phyloP scores from a whole-genome alignment of 2,113 vertebrate genomes.

The Willisornis vidua region DNA sequence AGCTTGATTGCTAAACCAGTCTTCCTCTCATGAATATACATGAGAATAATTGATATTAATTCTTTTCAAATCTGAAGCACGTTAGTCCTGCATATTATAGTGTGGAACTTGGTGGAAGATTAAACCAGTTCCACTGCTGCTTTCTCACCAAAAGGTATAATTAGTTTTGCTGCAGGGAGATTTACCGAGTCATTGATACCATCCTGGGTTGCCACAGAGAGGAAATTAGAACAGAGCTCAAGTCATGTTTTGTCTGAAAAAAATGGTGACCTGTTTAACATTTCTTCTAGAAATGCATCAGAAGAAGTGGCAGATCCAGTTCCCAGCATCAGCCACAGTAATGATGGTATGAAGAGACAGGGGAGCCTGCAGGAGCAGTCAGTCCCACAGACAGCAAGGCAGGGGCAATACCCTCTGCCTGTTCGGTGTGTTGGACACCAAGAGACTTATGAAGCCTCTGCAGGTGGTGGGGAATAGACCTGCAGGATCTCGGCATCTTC shows the following conservation, averaged over 20 bases:
- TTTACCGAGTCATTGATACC: background rate
- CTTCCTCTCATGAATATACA: conserved; percentile 58
- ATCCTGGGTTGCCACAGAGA: background rate
- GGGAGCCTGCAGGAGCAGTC: background rate
- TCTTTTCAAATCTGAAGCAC: conserved; percentile 23
- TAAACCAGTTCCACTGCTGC: background rate
- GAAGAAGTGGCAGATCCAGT: background rate
- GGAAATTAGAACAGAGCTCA: background rate
- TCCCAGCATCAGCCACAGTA: background rate
- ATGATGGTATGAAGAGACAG: background rate
- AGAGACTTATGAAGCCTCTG: background rate
- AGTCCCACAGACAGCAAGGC: background rate
- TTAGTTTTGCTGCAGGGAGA: conserved; percentile 19
- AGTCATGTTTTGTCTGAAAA: background rate
- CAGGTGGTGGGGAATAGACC: background rate
- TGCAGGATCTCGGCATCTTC: background rate
- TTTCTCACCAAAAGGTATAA: conserved; percentile 2
- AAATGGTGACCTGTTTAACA: background rate
- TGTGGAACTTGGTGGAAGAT: background rate
- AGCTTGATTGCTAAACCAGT: conserved; percentile 66
- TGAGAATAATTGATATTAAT: conserved; percentile 52
- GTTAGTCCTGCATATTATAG: conserved; percentile 17
- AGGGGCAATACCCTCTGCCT: background rate
- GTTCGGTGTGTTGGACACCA: rapidly evolving
- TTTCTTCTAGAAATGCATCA: background rate